A percentile compares a stretch with the other conserved stretches of the same genome.
Evolutionary conservation across 2,113 vertebrate genomes (phyloP).

Genomic region (Salminus brasiliensis): DNA sequence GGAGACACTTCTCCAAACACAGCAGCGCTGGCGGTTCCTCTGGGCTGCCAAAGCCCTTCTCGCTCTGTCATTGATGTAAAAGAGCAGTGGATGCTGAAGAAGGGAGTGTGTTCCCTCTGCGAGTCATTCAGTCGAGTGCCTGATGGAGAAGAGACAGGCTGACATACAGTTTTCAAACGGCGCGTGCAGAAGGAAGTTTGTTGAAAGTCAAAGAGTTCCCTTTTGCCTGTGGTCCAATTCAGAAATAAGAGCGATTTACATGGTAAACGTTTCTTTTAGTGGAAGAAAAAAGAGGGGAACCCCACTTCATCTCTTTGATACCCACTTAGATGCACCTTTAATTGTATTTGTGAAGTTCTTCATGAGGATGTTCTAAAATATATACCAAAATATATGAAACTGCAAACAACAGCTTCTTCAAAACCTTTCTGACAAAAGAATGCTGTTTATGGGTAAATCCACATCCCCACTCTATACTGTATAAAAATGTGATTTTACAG

Average conservation of each 20-base stretch:
- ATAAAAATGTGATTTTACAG: too few relatives aligned
- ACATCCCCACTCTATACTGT: too few relatives aligned
- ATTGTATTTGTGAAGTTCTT: background rate
- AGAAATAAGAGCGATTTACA: slow-evolving; percentile 29
- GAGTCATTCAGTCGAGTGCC: slow-evolving; percentile 34
- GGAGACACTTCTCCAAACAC: slow-evolving; percentile 59
- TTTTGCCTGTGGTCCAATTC: slow-evolving; percentile 31
- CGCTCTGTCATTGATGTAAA: slow-evolving; percentile 29
- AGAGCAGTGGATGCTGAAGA: slow-evolving; percentile 21
- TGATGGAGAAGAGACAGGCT: slow-evolving; percentile 14
- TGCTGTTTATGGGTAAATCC: slow-evolving; percentile 19
- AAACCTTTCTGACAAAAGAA: slow-evolving; percentile 5
- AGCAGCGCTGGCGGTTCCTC: slow-evolving; percentile 13
- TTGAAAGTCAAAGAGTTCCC: slow-evolving; percentile 35
- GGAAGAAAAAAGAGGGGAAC: background rate
- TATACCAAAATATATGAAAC: background rate
- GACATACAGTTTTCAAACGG: slow-evolving; percentile 27
- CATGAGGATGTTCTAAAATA: slow-evolving; percentile 2
- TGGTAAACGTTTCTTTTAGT: background rate
- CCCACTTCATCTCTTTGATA: background rate
- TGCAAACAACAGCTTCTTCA: slow-evolving; percentile 1
- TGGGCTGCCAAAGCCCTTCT: slow-evolving; percentile 14
- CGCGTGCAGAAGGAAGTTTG: slow-evolving; percentile 10
- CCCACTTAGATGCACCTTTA: background rate
- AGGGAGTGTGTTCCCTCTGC: slow-evolving; percentile 19